Conservation (phyloP, 1,140 invertebrate species). For the Neuroterus valhalla region DNA sequence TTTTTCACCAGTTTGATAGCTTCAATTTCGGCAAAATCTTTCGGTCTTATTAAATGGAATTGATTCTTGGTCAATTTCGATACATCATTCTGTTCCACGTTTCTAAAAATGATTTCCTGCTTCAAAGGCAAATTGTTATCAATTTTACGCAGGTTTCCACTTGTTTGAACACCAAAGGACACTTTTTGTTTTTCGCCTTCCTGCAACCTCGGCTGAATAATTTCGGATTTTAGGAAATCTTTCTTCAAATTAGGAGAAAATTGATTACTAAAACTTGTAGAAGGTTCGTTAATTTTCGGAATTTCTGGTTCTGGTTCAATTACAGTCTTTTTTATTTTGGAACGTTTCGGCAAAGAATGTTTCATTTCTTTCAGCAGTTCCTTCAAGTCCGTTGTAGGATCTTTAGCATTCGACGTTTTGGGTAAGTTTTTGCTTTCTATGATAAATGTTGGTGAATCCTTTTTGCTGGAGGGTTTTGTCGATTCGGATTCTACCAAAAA, state of each 20-base stretch:
- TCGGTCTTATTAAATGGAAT: constrained; percentile 73
- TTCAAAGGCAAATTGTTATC: constrained; percentile 37
- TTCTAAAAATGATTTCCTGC: background rate
- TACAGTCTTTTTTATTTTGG: constrained; percentile 51
- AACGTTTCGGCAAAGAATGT: constrained; percentile 78
- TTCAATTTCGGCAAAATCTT: constrained; percentile 74
- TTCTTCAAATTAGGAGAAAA: constrained; percentile 17
- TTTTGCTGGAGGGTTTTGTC: background rate
- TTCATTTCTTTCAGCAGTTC: constrained; percentile 82
- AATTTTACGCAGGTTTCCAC: constrained; percentile 69
- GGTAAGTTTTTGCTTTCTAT: background rate
- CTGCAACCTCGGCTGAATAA: background rate
- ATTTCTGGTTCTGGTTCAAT: background rate
- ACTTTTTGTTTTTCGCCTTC: constrained; percentile 68
- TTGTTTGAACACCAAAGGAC: constrained; percentile 75
- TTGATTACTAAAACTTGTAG: constrained; percentile 33
- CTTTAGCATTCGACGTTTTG: constrained; percentile 59
- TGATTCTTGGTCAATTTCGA: constrained; percentile 60
- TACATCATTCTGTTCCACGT: background rate
- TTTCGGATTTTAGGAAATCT: background rate
- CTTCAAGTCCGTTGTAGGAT: constrained; percentile 74
- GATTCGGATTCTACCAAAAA: constrained; percentile 52
- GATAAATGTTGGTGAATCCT: constrained; percentile 12
- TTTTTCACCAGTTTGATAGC: constrained; percentile 58
- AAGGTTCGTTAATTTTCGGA: constrained; percentile 26